These are phyloP conservation scores for Cherax quadricarinatus DNA, from an alignment of 1,140 invertebrate genomes.

Conservation along the genomic window DNA sequence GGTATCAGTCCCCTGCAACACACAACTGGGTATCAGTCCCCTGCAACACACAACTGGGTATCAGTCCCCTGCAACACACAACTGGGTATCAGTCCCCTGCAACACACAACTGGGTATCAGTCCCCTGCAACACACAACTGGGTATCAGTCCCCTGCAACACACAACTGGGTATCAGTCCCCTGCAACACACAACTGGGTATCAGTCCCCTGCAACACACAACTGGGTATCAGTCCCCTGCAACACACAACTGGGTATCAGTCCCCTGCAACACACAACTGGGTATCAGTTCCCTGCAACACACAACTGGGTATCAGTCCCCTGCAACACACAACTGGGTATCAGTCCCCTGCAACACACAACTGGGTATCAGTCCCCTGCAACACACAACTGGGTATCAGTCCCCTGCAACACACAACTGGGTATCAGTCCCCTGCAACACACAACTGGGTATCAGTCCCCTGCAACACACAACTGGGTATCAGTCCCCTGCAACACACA, in stretches of 20 bases:
- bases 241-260: neutral
- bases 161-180: neutral
- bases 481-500: too few relatives aligned
- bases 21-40: neutral
- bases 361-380: neutral
- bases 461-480: neutral
- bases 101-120: neutral
- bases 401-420: too few relatives aligned
- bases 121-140: too few relatives aligned
- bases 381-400: neutral
- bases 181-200: neutral
- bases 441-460: neutral
- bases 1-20: neutral
- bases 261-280: neutral
- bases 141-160: slow-evolving; percentile 20
- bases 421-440: slow-evolving; percentile 20
- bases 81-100: neutral
- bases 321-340: neutral
- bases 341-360: slow-evolving; percentile 1
- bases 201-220: too few relatives aligned
- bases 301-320: neutral
- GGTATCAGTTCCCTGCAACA: slow-evolving; percentile 9
- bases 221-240: slow-evolving; percentile 30
- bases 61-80: slow-evolving; percentile 1
- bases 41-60: too few relatives aligned